phyloP scores from a whole-genome alignment of 2,888 invertebrate genomes.

The Drosophila dives region DNA sequence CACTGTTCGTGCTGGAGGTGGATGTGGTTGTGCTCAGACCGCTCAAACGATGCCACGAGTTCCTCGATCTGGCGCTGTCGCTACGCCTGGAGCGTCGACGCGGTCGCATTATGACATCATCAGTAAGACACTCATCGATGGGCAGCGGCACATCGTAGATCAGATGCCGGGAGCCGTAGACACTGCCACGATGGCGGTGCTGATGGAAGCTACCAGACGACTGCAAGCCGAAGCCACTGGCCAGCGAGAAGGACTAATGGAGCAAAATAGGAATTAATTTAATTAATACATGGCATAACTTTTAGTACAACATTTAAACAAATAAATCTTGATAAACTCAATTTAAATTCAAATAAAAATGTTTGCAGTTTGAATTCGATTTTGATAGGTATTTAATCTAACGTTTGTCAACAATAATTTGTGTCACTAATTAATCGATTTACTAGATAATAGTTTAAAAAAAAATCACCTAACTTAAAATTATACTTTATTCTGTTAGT shows the following conservation, averaged over 20 bases:
- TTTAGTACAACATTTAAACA: neutral
- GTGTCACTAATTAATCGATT: too few relatives aligned
- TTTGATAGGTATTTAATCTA: too few relatives aligned
- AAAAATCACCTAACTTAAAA: neutral
- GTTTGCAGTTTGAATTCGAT: too few relatives aligned
- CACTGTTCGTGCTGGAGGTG: slow-evolving; percentile 67
- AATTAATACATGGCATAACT: neutral
- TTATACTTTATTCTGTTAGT: neutral
- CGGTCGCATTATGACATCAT: slow-evolving; percentile 84
- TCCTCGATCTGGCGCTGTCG: slow-evolving; percentile 58
- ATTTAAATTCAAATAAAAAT: neutral
- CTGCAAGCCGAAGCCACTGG: slow-evolving; percentile 46
- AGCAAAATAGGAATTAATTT: neutral
- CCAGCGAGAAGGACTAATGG: slow-evolving; percentile 35
- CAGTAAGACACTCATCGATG: slow-evolving; percentile 87
- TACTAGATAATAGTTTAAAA: too few relatives aligned
- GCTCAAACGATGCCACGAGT: slow-evolving; percentile 74
- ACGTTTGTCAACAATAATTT: too few relatives aligned
- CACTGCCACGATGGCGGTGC: slow-evolving; percentile 85
- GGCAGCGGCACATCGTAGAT: slow-evolving; percentile 88
- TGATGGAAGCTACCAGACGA: slow-evolving; percentile 78
- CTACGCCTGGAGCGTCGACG: slow-evolving; percentile 66
- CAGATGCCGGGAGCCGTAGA: slow-evolving; percentile 87
- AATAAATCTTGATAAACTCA: neutral
- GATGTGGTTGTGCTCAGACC: slow-evolving; percentile 75